These are phyloP conservation scores for Eulithis prunata DNA, from an alignment of 2,888 invertebrate genomes.

Conservation along the genomic window DNA sequence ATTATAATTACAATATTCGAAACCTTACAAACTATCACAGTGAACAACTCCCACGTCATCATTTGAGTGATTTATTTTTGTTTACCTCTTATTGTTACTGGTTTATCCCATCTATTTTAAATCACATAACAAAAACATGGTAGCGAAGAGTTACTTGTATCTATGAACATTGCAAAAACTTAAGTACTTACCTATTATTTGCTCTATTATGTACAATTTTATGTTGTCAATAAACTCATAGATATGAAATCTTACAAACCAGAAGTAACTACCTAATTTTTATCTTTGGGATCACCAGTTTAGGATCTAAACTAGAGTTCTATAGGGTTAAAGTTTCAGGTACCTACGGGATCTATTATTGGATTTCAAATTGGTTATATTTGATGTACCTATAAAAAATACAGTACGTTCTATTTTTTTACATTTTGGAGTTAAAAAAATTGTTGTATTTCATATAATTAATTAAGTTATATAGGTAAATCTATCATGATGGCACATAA, in stretches of 20 bases:
- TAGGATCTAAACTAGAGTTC: conserved; percentile 54
- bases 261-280: conserved; percentile 50
- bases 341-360: conserved; percentile 53
- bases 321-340: conserved; percentile 53
- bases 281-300: conserved; percentile 64
- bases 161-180: no score
- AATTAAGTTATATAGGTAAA: neutral
- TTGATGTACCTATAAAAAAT: neutral
- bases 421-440: no score
- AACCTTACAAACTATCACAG: conserved; percentile 1
- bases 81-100: no score
- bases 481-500: conserved; percentile 14
- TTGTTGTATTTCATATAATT: neutral
- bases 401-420: no score
- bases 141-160: no score
- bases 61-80: no score
- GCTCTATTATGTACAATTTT: conserved; percentile 26
- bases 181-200: no score
- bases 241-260: conserved; percentile 41
- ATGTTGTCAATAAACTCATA: conserved; percentile 17
- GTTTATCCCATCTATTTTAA: no score
- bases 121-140: no score
- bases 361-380: conserved; percentile 7
- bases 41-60: neutral
- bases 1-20: neutral